These are phyloP conservation scores for Potamarius usumacintae DNA, from an alignment of 2,113 vertebrate species.

Conservation along the genomic window DNA sequence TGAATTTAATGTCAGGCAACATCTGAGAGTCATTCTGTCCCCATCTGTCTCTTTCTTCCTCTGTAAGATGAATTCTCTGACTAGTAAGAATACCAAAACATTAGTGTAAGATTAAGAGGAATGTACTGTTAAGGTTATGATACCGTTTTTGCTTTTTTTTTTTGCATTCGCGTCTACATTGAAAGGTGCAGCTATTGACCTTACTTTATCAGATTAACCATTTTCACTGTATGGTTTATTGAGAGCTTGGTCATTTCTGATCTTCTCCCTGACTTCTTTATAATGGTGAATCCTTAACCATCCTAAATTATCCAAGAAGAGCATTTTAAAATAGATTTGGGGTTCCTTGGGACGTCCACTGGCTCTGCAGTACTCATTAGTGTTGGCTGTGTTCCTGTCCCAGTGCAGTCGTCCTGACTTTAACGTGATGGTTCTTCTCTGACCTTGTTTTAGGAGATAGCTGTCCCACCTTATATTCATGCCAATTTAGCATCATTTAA, in stretches of 20 bases:
- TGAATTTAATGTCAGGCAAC: not conserved
- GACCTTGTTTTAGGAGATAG: constrained; percentile 6
- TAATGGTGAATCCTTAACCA: not conserved
- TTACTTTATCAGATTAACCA: not conserved
- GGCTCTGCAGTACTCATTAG: not conserved
- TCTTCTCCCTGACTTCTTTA: not conserved
- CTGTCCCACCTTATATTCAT: not conserved
- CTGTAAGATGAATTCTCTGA: not conserved
- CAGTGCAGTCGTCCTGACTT: not conserved
- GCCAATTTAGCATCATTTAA: not conserved
- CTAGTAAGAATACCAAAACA: not conserved
- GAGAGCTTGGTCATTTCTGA: not conserved
- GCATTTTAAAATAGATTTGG: not conserved
- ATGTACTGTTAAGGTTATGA: no score
- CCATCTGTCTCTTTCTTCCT: not conserved
- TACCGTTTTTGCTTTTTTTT: no score
- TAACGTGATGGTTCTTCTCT: not conserved
- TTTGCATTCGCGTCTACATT: not conserved
- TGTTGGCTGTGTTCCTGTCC: constrained; percentile 5
- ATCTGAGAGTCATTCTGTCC: not conserved
- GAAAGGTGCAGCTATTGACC: not conserved
- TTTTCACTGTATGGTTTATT: not conserved
- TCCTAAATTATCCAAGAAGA: not conserved
- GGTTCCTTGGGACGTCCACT: not conserved
- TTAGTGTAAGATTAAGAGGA: not conserved